These are phyloP conservation scores for Grammomys surdaster DNA, from an alignment of 2,113 vertebrate species.

Conservation along the genomic window DNA sequence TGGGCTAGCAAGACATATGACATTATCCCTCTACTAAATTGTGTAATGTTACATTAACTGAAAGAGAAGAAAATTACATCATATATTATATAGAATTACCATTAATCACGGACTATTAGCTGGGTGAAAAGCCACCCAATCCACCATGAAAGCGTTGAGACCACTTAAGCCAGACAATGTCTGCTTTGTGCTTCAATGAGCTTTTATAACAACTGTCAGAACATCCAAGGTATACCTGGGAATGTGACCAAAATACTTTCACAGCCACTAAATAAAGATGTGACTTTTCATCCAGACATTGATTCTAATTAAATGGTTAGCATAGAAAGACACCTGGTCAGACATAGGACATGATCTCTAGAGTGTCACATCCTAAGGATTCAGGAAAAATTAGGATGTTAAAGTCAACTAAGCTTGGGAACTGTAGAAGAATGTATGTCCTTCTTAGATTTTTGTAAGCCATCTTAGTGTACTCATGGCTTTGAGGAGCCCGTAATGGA, in stretches of 20 bases:
- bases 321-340: not conserved
- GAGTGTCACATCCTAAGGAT: not conserved
- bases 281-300: not conserved
- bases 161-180: not conserved
- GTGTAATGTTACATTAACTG: not conserved
- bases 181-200: not conserved
- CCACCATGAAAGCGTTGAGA: not conserved
- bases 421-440: not conserved
- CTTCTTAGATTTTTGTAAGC: not conserved
- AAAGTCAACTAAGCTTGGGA: not conserved
- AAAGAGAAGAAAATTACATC: conserved; percentile 37
- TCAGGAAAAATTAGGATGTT: not conserved
- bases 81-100: not conserved
- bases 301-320: not conserved
- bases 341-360: not conserved
- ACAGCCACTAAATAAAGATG: conserved; percentile 5
- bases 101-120: not conserved
- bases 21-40: not conserved
- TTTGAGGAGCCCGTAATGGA: not conserved
- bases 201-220: not conserved
- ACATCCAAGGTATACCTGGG: not conserved
- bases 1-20: not conserved
- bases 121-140: not conserved
- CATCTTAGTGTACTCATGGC: not conserved
- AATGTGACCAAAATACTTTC: not conserved